A percentile compares a stretch with the other conserved stretches of the same genome.
Evolutionary conservation across 2,113 vertebrate species (phyloP).

Genomic region (Phaethornis superciliosus): DNA sequence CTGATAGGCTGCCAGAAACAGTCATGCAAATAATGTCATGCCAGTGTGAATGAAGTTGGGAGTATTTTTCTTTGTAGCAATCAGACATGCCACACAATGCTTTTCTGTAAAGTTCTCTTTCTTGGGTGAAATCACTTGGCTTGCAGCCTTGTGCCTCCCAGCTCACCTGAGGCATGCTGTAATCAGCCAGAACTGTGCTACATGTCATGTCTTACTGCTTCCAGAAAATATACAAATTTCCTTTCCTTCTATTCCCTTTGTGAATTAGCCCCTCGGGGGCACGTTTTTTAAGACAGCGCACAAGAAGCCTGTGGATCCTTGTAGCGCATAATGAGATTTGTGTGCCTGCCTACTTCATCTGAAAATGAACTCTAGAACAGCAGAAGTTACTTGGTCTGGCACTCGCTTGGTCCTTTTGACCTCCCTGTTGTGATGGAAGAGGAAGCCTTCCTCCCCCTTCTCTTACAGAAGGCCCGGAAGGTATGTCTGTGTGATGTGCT

Average conservation of each 20-base stretch:
- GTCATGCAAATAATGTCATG: constrained; percentile 13
- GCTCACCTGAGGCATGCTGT: constrained; percentile 50
- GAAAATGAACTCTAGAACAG: background rate
- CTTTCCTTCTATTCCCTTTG: constrained; percentile 6
- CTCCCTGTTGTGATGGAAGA: constrained; percentile 3
- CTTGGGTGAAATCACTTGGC: constrained; percentile 31
- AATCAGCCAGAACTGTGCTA: constrained; percentile 35
- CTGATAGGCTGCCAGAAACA: background rate
- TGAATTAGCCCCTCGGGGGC: constrained; percentile 53
- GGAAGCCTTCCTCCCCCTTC: background rate
- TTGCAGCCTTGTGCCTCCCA: constrained; percentile 22
- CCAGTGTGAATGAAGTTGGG: background rate
- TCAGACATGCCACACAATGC: constrained; percentile 34
- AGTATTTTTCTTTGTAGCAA: constrained; percentile 38
- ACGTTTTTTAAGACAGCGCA: background rate
- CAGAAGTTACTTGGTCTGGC: constrained; percentile 8
- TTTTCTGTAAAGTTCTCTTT: constrained; percentile 54
- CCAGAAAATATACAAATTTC: constrained; percentile 31
- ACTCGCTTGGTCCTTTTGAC: background rate
- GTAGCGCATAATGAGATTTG: background rate
- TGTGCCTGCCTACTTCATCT: background rate
- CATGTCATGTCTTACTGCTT: constrained; percentile 23
- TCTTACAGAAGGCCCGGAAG: background rate
- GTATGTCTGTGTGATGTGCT: background rate
- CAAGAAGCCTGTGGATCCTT: background rate